Base-by-base conservation (phyloP, 2,888 invertebrate genomes). In the Synanthedon vespiformis region DNA sequence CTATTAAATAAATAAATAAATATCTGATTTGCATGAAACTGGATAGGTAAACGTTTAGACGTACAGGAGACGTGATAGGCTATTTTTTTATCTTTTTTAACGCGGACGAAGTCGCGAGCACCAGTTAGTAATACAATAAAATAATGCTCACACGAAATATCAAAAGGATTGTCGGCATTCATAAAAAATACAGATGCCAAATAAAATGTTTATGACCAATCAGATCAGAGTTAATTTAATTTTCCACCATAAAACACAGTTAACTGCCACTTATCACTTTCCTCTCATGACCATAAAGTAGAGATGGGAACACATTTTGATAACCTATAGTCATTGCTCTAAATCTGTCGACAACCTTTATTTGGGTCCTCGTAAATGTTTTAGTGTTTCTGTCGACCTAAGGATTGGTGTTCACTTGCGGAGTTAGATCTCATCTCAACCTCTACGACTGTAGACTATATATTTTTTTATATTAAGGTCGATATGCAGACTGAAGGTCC, bases 361-460 rank as follows among this genome's bases (percentile, higher is more conserved):
- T 77, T 77, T 81, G 60, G 72, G 63, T 51, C 65, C 60, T 78
- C 80, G 73, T 84, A 74, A 85, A 83, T 63, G 50, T 61, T 77
- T 83, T 74, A 71, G 68, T 77, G 70, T 62, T 63, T 57, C 14
- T 58, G 57, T 52, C 52, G 58, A 14, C 51, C 48, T 65, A 74
- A 76, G 61, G 72, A 60, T 52, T 57, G 53, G 64, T 64, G 54
- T 70, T 59, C 59, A 69, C 27, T 6, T 13, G 8, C n/a, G n/a
- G 5, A 14, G n/a, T n/a, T 44, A 44, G 14, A 13, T 1, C 13
- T n/a, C 22, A 22, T 22, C 22, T 22, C 22, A 22, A 4, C 4
- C 22, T n/a, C n/a, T 22, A 22, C 5, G 22, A 22, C 4, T 22
- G 22, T 22, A 22, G 22, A 22, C 22, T 22, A 22, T 4, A 22